Evolutionary conservation across 2,797 vertebrate genomes (phyloP).

Genomic region (Enteromius mattozi): DNA sequence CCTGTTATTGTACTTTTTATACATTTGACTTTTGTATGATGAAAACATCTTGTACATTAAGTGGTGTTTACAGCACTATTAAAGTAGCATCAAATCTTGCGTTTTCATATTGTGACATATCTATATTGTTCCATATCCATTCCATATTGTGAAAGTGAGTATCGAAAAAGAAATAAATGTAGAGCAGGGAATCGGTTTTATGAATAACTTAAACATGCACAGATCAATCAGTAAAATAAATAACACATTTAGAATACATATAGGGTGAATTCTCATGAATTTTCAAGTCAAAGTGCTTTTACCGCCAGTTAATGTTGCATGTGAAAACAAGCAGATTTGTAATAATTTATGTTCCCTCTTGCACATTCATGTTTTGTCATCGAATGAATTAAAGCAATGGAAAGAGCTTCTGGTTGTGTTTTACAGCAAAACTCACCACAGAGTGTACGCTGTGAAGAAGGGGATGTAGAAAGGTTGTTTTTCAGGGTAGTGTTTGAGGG

Average conservation of each 20-base stretch:
- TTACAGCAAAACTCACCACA: slow-evolving; percentile 81
- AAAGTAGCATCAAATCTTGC: not conserved
- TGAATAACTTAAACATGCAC: not conserved
- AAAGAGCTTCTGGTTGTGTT: slow-evolving; percentile 5
- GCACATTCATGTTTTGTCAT: not conserved
- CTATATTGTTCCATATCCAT: too few relatives aligned
- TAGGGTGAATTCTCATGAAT: not conserved
- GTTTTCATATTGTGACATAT: not conserved
- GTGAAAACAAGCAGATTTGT: not conserved
- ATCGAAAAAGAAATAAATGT: too few relatives aligned
- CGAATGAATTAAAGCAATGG: not conserved
- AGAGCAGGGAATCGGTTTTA: not conserved
- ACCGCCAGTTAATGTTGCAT: not conserved
- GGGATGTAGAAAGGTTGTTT: slow-evolving; percentile 93
- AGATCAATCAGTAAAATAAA: not conserved
- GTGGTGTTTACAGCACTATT: not conserved
- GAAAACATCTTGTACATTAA: not conserved
- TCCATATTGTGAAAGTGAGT: not conserved
- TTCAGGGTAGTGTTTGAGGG: slow-evolving; percentile 90
- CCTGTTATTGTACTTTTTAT: not conserved
- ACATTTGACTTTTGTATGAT: not conserved
- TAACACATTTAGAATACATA: not conserved
- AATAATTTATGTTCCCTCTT: not conserved
- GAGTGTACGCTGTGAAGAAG: slow-evolving; percentile 92
- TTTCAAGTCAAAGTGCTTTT: not conserved